Evolutionary conservation across 2,797 vertebrate species (phyloP), one percentile per base, ranked within the genome.

Genomic region (Varecia variegata): DNA sequence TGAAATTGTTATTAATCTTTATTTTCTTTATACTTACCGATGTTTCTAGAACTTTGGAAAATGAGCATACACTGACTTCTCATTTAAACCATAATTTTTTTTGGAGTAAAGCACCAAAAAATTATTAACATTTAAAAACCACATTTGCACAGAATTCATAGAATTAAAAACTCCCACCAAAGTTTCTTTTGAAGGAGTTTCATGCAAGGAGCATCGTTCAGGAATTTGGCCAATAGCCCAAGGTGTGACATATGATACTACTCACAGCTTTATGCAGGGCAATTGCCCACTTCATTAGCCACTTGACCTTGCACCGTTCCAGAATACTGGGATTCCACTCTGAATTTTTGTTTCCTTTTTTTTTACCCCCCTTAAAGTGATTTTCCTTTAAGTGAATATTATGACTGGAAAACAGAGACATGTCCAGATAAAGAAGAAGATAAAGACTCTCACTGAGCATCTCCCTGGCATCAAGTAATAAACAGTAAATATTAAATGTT

Each of bases 91-190:
- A 76, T 62, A 32, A 65, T 38, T 60, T 52, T 32, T 85, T 89
- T 50, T 74, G 25, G 21, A 84, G 13, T 32, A 45, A 90, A 43
- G 27, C 20, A 95, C 54, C 21, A 62, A 81, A 21, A 87, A 81
- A 67, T 81, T 86, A 91, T 38, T 92, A 74, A 6, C 23, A 92
- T 73, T 62, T 90, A 71, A 87, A 93, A 90, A 60, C 30, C 50
- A 58, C 1, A 62, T 6, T 52, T 77, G 20, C n/a, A 60, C 25
- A 70, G 43, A 88, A 81, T 74, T 32, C 8, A 68, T 18, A 92
- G 38, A 40, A 74, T 76, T 88, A 76, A 76, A 70, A 87, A 79
- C 32, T 52, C 15, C 32, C 23, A 89, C 21, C 7, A 94, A 71
- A 74, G 43, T 83, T 47, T 88, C 68, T 50, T 32, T 13, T 30